Evolutionary conservation across 2,888 invertebrate genomes (phyloP).

Genomic region (Trachelus iudaicus): DNA sequence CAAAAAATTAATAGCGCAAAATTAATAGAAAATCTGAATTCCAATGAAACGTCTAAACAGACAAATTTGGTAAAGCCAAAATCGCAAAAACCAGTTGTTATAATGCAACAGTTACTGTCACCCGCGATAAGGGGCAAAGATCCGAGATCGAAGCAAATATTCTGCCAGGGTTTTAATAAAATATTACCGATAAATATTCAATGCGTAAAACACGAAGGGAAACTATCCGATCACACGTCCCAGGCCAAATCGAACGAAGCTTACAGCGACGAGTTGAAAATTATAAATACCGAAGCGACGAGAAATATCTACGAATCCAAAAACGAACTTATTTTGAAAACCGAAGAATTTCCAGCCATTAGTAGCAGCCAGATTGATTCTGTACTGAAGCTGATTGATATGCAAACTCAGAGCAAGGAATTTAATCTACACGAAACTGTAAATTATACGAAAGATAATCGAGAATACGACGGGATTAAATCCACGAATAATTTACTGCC

Average conservation of each 20-base stretch:
- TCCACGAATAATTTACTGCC: slow-evolving; percentile 7
- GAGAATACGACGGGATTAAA: not conserved
- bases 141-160: slow-evolving; percentile 2
- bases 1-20: not conserved
- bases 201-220: slow-evolving; percentile 5
- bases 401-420: slow-evolving; percentile 8
- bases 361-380: slow-evolving; percentile 21
- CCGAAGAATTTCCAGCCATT: slow-evolving; percentile 17
- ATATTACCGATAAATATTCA: slow-evolving; percentile 2
- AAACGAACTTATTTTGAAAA: slow-evolving; percentile 16
- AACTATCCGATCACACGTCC: slow-evolving; percentile 6
- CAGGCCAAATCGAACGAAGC: slow-evolving; percentile 18
- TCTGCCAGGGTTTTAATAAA: slow-evolving; percentile 4
- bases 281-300: slow-evolving; percentile 7
- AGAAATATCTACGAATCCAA: slow-evolving; percentile 13
- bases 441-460: slow-evolving; percentile 8
- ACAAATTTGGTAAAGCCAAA: slow-evolving; percentile 1
- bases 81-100: slow-evolving; percentile 19
- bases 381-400: slow-evolving; percentile 15
- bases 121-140: slow-evolving; percentile 8
- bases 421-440: slow-evolving; percentile 2
- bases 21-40: not conserved
- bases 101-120: slow-evolving; percentile 16
- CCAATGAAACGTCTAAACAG: not conserved
- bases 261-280: slow-evolving; percentile 5